phyloP scores from a whole-genome alignment of 2,113 vertebrate genomes.

The Craseonycteris thonglongyai region DNA sequence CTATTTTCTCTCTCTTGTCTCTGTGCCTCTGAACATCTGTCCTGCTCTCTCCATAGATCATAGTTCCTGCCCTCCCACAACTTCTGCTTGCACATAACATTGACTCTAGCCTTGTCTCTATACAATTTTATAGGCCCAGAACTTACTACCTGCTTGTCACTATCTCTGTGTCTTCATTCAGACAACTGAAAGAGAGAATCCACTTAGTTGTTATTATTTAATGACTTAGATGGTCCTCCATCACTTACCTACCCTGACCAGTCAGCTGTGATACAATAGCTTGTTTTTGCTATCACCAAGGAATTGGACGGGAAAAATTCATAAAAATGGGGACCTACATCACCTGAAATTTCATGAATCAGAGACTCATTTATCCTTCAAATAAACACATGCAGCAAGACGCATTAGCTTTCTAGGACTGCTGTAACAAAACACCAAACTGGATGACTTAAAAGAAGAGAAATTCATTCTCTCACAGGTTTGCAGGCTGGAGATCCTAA shows the following conservation, averaged over 20 bases:
- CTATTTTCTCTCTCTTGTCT: not conserved
- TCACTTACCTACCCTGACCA: not conserved
- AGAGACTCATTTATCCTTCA: not conserved
- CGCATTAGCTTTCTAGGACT: not conserved
- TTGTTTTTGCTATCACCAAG: not conserved
- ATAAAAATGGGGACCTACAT: not conserved
- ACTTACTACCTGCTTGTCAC: not conserved
- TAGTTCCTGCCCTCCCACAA: not conserved
- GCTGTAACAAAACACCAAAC: not conserved
- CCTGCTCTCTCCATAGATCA: not conserved
- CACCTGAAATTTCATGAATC: not conserved
- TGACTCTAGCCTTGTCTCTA: not conserved
- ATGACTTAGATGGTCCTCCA: not conserved
- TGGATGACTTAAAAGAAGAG: not conserved
- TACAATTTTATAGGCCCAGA: not conserved
- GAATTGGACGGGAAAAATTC: not conserved
- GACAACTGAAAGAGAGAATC: not conserved
- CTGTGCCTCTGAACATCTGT: not conserved
- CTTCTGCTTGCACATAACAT: not conserved
- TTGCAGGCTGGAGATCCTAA: not conserved
- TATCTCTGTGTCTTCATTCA: not conserved
- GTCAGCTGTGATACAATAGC: not conserved
- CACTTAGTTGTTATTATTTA: not conserved
- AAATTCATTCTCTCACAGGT: not conserved
- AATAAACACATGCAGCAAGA: not conserved